Base-by-base conservation (phyloP, 2,888 invertebrate species). In the Aporophyla nigra region DNA sequence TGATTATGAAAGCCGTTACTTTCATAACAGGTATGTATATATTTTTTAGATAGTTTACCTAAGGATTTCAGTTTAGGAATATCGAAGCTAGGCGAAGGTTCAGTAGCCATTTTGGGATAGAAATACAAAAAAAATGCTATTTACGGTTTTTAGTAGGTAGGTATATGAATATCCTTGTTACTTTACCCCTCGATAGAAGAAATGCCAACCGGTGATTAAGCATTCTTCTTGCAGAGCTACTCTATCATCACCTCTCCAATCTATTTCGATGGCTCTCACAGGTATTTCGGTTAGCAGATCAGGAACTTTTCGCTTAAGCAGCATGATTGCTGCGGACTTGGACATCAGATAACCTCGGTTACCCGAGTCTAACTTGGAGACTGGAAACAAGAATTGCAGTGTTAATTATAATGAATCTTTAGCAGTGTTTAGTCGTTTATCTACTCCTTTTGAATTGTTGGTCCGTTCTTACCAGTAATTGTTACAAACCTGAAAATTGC, bases 191-290 rank as follows among this genome's bases (percentile, higher is more conserved):
- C 89, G 92, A 71, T 92, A 93, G 84, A 95, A 95, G 87, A 94
- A 96, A 82, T 96, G 96, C 95, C 95, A 96, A 5, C 96, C 96
- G 0, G 92, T 40, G 56, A 91, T 92, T 10, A 95, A 40, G 83
- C 96, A 96, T 78, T 96, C 94, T 27, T 96, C 93, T 56, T 95
- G 95, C 14, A 95, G 78, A 0, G 80, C 59, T 0, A 94, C 78
- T 0, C n/a, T 16, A 19, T 91, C 90, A 14, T 92, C 90, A 0
- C 91, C 93, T 62, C 69, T 84, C 83, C 88, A 95, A 78, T 94
- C 94, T 2, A 95, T 61, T 1, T 80, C 80, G 0, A 95, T 75
- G 0, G 93, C 70, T 5, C 94, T 90, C 33, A 93, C 73, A 2
- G 96, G 96, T 5, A 92, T 76, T 80, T 96, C 95, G 0, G 90